Evolutionary conservation across 1,140 invertebrate species (phyloP), one percentile per base, ranked within the genome.

Genomic region (Campoletis sonorensis): DNA sequence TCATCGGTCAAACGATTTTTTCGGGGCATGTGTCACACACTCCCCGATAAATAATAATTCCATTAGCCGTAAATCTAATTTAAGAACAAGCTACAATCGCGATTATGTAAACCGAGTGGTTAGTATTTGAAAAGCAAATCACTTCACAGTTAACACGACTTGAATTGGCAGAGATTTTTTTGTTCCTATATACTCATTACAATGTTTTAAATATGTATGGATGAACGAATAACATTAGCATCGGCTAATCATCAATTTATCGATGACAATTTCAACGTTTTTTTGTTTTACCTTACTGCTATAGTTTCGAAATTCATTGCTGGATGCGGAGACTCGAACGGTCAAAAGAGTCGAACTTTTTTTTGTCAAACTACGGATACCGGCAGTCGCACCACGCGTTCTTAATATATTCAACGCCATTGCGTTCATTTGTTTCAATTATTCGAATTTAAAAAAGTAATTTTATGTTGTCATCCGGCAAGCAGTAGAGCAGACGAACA

Each of bases 341-440:
- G 54, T 81, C 16, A 79, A 16, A 33, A 81, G 30, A 81, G 16
- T 77, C 21, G 40, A 68, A 0, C 80, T 82, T 8, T 84, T 81
- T 83, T 87, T 81, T 49, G 85, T 86, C 7, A 90, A 83, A 21
- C 83, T 82, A 8, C 83, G 84, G 33, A 88, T 79, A 64, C 70
- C 79, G 27, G 80, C 78, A 79, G 40, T 85, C 61, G 71, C 18
- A 7, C 82, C 13, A 30, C 70, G 64, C n/a, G 33, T 83, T 81
- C 84, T 88, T 15, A 88, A 40, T n/a, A 88, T 58, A 30, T 83
- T 89, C n/a, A 87, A 75, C 40, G 85, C 86, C 86, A 87, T 85
- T 54, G 11, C 71, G 72, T 71, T 54, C 85, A 30, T 81, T 23
- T 82, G 51, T 77, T 70, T 33, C 16, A 37, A 23, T 79, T 61